These are phyloP conservation scores for Lota lota DNA, from an alignment of 2,113 vertebrate genomes.

Conservation along the genomic window DNA sequence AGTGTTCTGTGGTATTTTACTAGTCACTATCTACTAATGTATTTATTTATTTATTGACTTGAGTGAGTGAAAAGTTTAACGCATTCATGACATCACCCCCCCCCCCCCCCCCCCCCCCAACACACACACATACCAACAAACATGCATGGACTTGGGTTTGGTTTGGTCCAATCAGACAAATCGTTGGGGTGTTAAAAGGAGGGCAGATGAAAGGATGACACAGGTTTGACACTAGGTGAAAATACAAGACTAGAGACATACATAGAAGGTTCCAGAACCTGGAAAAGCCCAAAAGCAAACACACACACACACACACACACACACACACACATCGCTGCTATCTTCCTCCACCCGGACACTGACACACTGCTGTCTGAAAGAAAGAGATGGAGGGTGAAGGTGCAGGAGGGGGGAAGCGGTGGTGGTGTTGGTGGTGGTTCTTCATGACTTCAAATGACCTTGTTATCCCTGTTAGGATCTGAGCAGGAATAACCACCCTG, in stretches of 20 bases:
- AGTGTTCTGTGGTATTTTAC: too few species aligned
- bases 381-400: constrained; percentile 1
- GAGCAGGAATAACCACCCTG: constrained; percentile 48
- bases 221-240: constrained; percentile 15
- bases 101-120: not conserved
- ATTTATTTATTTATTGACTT: too few species aligned
- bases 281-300: constrained; percentile 49
- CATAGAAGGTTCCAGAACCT: constrained; percentile 30
- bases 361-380: constrained; percentile 38
- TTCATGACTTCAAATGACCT: constrained; percentile 51
- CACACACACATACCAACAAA: constrained; percentile 20
- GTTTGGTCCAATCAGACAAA: constrained; percentile 56
- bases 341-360: constrained; percentile 29
- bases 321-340: constrained; percentile 12
- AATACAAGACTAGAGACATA: constrained; percentile 31
- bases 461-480: constrained; percentile 56
- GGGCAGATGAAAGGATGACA: constrained; percentile 61
- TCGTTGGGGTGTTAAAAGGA: constrained; percentile 47
- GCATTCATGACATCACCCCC: too few species aligned
- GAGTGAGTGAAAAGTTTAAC: too few species aligned
- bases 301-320: constrained; percentile 17
- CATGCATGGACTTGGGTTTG: constrained; percentile 24
- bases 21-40: too few species aligned
- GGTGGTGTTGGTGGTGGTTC: not conserved
- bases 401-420: constrained; percentile 2